These are phyloP conservation scores for Adela reaumurella DNA, from an alignment of 2,888 invertebrate genomes.

Conservation along the genomic window DNA sequence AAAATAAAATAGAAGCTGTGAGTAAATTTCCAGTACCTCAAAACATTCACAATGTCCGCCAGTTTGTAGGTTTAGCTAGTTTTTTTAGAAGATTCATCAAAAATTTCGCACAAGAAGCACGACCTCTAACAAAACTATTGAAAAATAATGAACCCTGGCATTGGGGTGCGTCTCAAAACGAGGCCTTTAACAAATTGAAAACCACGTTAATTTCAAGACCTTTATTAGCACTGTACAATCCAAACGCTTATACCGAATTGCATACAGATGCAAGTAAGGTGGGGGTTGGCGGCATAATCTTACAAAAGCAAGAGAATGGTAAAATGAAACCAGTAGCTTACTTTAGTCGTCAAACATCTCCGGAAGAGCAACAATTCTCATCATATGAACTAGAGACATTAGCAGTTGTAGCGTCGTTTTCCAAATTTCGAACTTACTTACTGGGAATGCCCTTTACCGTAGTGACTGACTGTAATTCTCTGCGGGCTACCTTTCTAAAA, in stretches of 20 bases:
- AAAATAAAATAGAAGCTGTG: conserved; percentile 5
- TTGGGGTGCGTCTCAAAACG: neutral
- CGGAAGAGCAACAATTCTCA: conserved; percentile 19
- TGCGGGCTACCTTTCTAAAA: conserved; percentile 17
- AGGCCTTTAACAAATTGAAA: neutral
- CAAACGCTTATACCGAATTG: conserved; percentile 12
- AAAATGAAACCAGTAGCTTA: conserved; percentile 14
- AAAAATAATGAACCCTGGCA: conserved; percentile 3
- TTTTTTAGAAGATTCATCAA: conserved; percentile 6
- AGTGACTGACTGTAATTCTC: conserved; percentile 18
- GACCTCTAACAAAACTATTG: conserved; percentile 4
- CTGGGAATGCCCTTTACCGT: conserved; percentile 13
- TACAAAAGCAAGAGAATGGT: conserved; percentile 13
- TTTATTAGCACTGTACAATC: conserved; percentile 17
- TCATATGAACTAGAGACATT: conserved; percentile 23
- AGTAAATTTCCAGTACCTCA: conserved; percentile 2
- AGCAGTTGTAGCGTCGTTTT: conserved; percentile 18
- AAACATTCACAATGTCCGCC: conserved; percentile 3
- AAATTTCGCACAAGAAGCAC: conserved; percentile 1
- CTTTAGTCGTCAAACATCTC: conserved; percentile 17
- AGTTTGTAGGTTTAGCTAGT: conserved; percentile 5
- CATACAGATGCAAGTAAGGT: conserved; percentile 12
- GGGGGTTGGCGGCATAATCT: conserved; percentile 9
- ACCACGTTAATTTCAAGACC: conserved; percentile 5
- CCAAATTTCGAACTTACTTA: conserved; percentile 17